Evolutionary conservation across 2,797 vertebrate genomes (phyloP).

Genomic region (Halcyon badia): DNA sequence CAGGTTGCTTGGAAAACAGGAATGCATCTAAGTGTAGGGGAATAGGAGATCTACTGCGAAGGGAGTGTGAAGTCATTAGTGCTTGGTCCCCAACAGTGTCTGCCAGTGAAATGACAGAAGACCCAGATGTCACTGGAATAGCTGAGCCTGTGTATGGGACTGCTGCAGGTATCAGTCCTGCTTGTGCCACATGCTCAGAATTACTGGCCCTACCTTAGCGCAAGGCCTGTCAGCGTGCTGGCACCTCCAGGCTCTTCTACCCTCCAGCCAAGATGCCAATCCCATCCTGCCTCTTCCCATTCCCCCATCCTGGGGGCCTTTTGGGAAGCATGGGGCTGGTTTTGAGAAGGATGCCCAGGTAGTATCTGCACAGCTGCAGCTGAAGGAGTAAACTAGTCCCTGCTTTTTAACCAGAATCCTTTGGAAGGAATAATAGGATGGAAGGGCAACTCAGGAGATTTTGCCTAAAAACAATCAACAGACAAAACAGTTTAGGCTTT

Average conservation of each 20-base stretch:
- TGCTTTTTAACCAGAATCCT: background rate
- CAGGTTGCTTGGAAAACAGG: background rate
- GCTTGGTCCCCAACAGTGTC: background rate
- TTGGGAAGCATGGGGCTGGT: background rate
- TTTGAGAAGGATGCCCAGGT: background rate
- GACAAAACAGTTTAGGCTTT: background rate
- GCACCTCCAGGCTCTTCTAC: background rate
- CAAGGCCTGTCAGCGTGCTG: background rate
- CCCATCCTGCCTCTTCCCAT: background rate
- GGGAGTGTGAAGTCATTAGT: background rate
- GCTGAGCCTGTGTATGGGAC: background rate
- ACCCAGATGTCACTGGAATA: background rate
- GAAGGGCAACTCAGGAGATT: background rate
- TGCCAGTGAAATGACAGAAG: background rate
- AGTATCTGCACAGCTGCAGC: background rate
- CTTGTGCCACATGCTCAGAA: rapidly evolving
- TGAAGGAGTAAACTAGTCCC: background rate
- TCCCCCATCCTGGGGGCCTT: background rate
- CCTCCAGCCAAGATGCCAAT: background rate
- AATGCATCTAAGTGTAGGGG: background rate
- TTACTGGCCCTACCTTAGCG: background rate
- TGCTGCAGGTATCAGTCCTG: background rate
- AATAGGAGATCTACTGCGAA: background rate
- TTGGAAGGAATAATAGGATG: background rate
- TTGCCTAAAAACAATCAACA: background rate